Conservation (phyloP, 2,113 vertebrate genomes). For the Himantopus leucocephalus region DNA sequence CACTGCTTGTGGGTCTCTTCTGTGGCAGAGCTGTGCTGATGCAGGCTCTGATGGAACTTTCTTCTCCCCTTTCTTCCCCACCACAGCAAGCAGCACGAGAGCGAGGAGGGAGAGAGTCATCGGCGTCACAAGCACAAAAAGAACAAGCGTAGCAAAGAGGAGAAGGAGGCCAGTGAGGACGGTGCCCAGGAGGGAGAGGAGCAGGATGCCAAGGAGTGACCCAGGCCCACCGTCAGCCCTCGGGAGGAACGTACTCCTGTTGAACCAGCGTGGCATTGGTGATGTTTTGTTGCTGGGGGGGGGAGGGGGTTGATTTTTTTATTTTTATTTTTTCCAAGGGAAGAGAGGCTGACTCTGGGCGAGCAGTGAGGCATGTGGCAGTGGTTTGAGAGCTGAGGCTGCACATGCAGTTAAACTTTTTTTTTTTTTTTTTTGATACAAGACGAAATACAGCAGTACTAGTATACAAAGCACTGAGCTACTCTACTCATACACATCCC, state of each 20-base stretch:
- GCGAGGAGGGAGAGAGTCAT: slow-evolving; percentile 75
- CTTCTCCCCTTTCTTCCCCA: neutral
- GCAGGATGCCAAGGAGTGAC: slow-evolving; percentile 71
- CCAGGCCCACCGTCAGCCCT: neutral
- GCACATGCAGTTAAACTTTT: neutral
- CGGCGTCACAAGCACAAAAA: slow-evolving; percentile 81
- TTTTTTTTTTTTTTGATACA: neutral
- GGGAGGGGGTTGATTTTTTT: neutral
- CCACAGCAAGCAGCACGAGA: slow-evolving; percentile 74
- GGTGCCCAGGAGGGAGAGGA: slow-evolving; percentile 55
- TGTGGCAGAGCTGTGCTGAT: neutral
- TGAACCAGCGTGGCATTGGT: neutral
- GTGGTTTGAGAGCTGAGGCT: neutral
- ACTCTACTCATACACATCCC: slow-evolving; percentile 1
- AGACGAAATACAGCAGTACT: slow-evolving; percentile 9
- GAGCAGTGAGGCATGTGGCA: neutral
- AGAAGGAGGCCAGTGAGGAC: slow-evolving; percentile 68
- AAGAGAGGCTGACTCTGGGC: neutral
- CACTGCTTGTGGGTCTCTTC: accelerated
- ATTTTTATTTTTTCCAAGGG: neutral
- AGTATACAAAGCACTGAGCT: slow-evolving; percentile 43
- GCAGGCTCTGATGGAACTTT: neutral
- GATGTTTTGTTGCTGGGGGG: neutral
- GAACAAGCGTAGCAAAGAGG: slow-evolving; percentile 78
- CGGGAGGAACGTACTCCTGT: neutral